A percentile compares a stretch with the other conserved stretches of the same genome.
These are phyloP conservation scores for Zaprionus camerounensis DNA, from an alignment of 1,140 invertebrate species.

Conservation along the genomic window DNA sequence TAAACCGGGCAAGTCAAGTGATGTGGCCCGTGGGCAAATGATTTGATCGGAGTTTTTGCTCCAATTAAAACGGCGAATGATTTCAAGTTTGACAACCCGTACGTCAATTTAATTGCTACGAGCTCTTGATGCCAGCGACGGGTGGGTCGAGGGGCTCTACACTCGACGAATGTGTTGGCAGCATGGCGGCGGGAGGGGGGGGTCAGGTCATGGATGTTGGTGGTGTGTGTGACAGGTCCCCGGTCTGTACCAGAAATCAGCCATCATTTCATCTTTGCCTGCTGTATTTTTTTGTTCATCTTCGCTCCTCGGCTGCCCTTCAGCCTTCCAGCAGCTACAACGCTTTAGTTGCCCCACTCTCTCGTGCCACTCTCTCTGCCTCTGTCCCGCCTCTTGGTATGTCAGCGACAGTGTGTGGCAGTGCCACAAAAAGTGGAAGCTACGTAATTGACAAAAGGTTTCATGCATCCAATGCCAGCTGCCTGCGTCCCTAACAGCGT, in stretches of 20 bases:
- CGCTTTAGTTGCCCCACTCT: neutral
- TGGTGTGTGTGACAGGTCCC: neutral
- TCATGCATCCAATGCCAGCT: constrained; percentile 73
- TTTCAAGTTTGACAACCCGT: constrained; percentile 74
- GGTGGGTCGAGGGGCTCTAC: constrained; percentile 10
- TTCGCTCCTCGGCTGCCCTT: constrained; percentile 13
- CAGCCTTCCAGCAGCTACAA: constrained; percentile 8
- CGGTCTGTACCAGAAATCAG: constrained; percentile 63
- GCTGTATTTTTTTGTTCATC: constrained; percentile 50
- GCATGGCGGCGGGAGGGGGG: constrained; percentile 12
- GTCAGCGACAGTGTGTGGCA: constrained; percentile 45
- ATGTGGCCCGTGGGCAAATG: constrained; percentile 16
- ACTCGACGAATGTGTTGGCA: neutral
- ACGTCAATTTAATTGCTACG: constrained; percentile 78
- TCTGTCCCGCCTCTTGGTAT: constrained; percentile 4
- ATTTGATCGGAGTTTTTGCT: constrained; percentile 53
- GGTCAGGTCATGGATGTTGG: neutral
- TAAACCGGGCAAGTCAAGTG: constrained; percentile 17
- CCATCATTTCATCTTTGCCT: constrained; percentile 76
- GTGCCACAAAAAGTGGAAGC: constrained; percentile 42
- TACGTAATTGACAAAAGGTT: constrained; percentile 80
- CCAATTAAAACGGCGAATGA: constrained; percentile 80
- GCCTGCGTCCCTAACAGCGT: constrained; percentile 35
- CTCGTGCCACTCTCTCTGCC: neutral
- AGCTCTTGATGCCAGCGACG: constrained; percentile 49